phyloP scores from a whole-genome alignment of 2,113 vertebrate species.

The Phoenicopterus ruber region DNA sequence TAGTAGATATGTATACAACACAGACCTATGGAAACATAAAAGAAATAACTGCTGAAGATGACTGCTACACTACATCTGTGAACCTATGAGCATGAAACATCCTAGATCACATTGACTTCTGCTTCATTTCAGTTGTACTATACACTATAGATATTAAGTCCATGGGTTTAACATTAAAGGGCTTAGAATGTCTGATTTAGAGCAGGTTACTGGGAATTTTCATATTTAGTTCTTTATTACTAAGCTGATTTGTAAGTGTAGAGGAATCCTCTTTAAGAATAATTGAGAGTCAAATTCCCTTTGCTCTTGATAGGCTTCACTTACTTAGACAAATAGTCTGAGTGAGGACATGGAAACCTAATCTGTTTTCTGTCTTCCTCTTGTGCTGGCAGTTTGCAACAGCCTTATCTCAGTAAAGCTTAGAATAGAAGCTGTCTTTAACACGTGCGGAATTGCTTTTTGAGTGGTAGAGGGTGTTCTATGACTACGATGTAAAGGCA shows the following conservation, averaged over 20 bases:
- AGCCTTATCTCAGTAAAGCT: neutral
- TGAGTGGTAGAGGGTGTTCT: neutral
- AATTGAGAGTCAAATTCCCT: neutral
- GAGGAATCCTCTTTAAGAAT: neutral
- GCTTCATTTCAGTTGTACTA: neutral
- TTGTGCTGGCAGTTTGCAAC: neutral
- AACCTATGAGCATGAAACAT: neutral
- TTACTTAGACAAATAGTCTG: neutral
- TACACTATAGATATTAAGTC: neutral
- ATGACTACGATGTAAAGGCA: neutral
- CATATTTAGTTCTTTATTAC: neutral
- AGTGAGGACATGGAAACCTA: neutral
- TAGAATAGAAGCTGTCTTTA: slow-evolving; percentile 14
- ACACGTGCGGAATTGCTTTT: neutral
- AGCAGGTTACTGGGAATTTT: neutral
- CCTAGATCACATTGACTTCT: neutral
- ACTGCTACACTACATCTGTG: neutral
- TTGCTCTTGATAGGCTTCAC: neutral
- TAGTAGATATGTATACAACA: neutral
- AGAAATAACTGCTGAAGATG: neutral
- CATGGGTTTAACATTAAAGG: neutral
- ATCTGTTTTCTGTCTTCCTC: neutral
- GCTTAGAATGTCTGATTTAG: neutral
- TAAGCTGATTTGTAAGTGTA: neutral
- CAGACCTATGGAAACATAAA: neutral